Percentiles rank a stretch among this genome's conserved stretches.
Evolutionary conservation across 1,140 invertebrate genomes (phyloP).

Genomic region (Pinna nobilis): DNA sequence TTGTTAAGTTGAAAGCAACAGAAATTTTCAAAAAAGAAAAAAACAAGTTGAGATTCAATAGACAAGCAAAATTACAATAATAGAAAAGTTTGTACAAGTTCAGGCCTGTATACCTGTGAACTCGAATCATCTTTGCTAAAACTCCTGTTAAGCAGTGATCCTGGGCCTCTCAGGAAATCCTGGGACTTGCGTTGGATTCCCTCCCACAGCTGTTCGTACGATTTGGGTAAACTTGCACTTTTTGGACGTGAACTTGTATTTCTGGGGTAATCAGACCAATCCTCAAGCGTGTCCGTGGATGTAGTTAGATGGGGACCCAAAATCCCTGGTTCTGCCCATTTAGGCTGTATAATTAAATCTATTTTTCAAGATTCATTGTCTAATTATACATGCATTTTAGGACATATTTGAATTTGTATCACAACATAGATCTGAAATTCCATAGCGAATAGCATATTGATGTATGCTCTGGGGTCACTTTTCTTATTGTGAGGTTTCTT

Average conservation of each 20-base stretch:
- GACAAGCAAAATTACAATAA: neutral
- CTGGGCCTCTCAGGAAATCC: slow-evolving; percentile 67
- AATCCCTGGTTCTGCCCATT: slow-evolving; percentile 53
- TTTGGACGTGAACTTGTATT: slow-evolving; percentile 58
- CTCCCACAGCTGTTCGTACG: slow-evolving; percentile 69
- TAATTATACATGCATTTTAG: no score
- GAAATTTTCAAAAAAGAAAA: neutral
- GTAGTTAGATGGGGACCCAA: slow-evolving; percentile 46
- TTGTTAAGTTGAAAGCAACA: no score
- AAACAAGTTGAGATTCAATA: neutral
- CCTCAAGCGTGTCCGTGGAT: slow-evolving; percentile 68
- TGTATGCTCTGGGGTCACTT: no score
- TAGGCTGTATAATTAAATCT: slow-evolving; percentile 52
- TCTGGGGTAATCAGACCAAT: slow-evolving; percentile 61
- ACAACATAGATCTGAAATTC: neutral
- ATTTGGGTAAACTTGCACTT: slow-evolving; percentile 67
- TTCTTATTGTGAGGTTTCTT: no score
- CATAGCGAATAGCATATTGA: neutral
- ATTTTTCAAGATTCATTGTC: no score
- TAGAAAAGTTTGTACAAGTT: neutral
- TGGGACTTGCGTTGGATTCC: slow-evolving; percentile 69
- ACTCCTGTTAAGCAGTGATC: slow-evolving; percentile 63
- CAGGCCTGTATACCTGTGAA: slow-evolving; percentile 46
- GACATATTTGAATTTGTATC: no score
- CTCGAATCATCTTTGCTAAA: slow-evolving; percentile 64